A percentile compares a stretch with the other conserved stretches of the same genome.
Evolutionary conservation across 2,888 invertebrate genomes (phyloP).

Genomic region (Lithophane socia): DNA sequence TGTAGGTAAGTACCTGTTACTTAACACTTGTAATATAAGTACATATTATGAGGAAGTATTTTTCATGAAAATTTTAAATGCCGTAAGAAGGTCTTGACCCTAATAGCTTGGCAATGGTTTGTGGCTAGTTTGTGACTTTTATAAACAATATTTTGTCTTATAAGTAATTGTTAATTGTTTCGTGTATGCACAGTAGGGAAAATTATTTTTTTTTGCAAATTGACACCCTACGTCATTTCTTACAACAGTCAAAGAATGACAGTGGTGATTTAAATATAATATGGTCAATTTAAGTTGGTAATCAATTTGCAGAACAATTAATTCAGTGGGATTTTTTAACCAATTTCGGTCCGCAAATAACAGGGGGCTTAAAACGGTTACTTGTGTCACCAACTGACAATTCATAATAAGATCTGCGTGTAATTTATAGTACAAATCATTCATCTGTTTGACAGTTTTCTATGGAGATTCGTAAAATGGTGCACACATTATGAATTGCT

Average conservation of each 20-base stretch:
- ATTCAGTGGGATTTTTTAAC: neutral
- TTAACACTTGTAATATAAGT: neutral
- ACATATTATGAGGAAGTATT: neutral
- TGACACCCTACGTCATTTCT: neutral
- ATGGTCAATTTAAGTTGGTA: neutral
- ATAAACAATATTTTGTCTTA: neutral
- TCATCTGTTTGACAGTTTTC: no score
- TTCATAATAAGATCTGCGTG: no score
- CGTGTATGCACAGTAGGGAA: neutral
- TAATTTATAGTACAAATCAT: no score
- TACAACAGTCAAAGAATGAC: neutral
- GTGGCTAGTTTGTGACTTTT: neutral
- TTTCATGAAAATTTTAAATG: slow-evolving; percentile 17
- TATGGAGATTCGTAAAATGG: no score
- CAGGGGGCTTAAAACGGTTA: no score
- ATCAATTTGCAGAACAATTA: neutral
- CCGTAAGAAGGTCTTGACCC: slow-evolving; percentile 5
- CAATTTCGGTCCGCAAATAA: neutral
- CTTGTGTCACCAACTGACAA: no score
- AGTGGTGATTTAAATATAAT: neutral
- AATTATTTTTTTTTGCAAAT: no score
- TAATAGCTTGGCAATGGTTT: slow-evolving; percentile 25
- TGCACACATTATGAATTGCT: no score
- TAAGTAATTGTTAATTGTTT: neutral
- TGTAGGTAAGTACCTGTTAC: neutral